phyloP scores from a whole-genome alignment of 2,888 invertebrate species.

The Orthosia cruda region DNA sequence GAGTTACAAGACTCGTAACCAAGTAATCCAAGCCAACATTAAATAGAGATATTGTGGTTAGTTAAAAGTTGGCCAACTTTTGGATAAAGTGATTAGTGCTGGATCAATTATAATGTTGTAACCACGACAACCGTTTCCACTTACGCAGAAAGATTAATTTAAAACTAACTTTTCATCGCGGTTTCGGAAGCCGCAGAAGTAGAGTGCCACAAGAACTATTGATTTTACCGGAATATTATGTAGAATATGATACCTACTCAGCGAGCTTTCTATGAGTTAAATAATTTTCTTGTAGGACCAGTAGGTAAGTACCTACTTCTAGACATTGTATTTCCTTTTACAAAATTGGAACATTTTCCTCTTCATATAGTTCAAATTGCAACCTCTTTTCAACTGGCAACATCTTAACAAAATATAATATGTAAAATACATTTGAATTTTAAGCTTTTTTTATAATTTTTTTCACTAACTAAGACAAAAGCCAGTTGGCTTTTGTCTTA shows the following conservation, averaged over 20 bases:
- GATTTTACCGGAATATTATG: not conserved
- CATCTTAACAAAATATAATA: not conserved
- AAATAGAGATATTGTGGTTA: not conserved
- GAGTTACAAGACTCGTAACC: conserved; percentile 11
- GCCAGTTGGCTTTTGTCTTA: no score
- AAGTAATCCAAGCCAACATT: not conserved
- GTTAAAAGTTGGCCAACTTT: conserved; percentile 12
- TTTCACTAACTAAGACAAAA: no score
- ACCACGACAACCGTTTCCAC: not conserved
- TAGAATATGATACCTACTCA: not conserved
- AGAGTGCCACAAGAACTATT: not conserved
- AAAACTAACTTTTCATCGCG: not conserved
- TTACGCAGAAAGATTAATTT: not conserved
- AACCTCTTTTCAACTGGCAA: not conserved
- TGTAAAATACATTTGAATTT: no score
- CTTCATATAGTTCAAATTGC: not conserved
- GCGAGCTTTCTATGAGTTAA: not conserved
- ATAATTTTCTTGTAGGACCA: not conserved
- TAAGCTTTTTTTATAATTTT: no score
- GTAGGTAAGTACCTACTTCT: no score
- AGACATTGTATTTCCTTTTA: no score
- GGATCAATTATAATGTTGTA: not conserved
- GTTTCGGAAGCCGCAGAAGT: not conserved
- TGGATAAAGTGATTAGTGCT: not conserved
- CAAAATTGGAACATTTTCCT: no score